A percentile compares a stretch with the other conserved stretches of the same genome.
phyloP scores from a whole-genome alignment of 2,888 invertebrate genomes.

The Anticlea derivata region DNA sequence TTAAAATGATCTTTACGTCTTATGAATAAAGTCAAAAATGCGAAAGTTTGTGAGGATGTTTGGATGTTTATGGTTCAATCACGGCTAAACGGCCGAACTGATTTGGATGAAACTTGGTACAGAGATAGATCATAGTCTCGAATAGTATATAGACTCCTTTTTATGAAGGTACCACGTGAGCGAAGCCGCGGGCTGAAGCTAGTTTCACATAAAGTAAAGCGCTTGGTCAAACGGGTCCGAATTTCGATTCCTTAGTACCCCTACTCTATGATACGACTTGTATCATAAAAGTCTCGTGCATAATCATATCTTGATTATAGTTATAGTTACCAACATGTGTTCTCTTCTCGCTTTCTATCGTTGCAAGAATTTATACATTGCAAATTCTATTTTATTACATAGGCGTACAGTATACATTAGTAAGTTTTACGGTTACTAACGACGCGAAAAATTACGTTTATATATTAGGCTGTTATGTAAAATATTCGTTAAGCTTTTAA shows the following conservation, averaged over 20 bases:
- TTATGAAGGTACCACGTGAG: no score
- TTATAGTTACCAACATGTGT: slow-evolving; percentile 5
- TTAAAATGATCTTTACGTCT: no score
- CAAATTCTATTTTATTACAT: slow-evolving; percentile 12
- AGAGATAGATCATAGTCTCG: no score
- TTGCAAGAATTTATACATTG: slow-evolving; percentile 10
- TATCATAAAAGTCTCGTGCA: slow-evolving; percentile 11
- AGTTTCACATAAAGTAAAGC: no score
- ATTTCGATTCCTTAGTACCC: neutral
- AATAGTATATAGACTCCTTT: no score
- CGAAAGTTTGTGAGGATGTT: no score
- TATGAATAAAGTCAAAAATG: no score
- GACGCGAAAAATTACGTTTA: neutral
- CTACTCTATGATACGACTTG: slow-evolving; percentile 6
- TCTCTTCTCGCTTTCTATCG: slow-evolving; percentile 23
- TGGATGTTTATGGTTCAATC: no score
- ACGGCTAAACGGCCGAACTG: no score
- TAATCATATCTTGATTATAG: slow-evolving; percentile 21
- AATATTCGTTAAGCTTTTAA: neutral
- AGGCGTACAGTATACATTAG: slow-evolving; percentile 5
- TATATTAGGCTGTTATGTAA: slow-evolving; percentile 2
- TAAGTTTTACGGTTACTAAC: neutral
- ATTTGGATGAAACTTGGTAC: no score
- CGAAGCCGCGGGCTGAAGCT: no score
- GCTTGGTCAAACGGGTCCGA: no score